These are phyloP conservation scores for Catharus ustulatus DNA, from an alignment of 2,797 vertebrate genomes.

Conservation along the genomic window DNA sequence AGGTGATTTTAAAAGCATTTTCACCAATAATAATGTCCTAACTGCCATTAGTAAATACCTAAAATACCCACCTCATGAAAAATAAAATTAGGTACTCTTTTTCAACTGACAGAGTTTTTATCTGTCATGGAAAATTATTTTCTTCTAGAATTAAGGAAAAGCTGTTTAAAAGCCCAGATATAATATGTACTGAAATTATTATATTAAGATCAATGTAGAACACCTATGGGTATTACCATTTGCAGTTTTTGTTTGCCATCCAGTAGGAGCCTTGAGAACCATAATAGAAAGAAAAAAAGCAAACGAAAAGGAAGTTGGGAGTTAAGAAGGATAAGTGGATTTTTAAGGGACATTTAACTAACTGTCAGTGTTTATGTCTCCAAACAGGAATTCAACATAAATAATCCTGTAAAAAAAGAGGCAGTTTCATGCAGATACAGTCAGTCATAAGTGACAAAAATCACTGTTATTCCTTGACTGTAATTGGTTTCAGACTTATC, in stretches of 20 bases:
- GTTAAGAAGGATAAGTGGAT: not conserved
- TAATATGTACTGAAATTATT: not conserved
- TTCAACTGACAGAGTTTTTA: not conserved
- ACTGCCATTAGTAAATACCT: not conserved
- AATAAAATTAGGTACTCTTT: not conserved
- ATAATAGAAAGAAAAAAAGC: no score
- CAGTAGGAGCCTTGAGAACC: not conserved
- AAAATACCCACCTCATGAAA: rapidly evolving
- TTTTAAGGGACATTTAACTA: not conserved
- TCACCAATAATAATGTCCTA: not conserved
- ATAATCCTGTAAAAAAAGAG: not conserved
- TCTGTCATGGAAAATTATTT: not conserved
- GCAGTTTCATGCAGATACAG: not conserved
- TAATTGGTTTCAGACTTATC: not conserved
- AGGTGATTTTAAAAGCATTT: not conserved
- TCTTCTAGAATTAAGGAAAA: not conserved
- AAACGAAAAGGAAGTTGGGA: not conserved
- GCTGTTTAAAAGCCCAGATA: not conserved
- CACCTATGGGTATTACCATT: not conserved
- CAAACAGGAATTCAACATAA: not conserved
- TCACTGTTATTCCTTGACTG: not conserved
- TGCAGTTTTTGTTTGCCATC: not conserved
- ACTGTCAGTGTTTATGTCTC: not conserved
- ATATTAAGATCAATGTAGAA: not conserved
- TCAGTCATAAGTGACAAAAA: not conserved